Conservation (phyloP, 2,113 vertebrate genomes). For the Erythrolamprus reginae region DNA sequence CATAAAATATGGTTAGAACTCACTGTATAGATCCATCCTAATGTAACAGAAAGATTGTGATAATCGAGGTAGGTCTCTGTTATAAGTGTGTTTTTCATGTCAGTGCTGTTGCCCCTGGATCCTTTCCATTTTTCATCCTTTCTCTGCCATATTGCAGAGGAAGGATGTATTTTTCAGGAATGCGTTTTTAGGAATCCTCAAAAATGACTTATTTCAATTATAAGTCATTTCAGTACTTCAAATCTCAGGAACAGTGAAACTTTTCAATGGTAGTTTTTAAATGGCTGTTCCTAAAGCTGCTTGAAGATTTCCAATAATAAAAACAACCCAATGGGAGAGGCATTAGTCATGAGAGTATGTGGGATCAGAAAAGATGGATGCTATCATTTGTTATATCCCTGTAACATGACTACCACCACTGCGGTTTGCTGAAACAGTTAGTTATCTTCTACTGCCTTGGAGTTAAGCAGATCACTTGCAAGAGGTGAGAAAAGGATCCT, state of each 20-base stretch:
- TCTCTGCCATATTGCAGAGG: not conserved
- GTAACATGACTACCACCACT: not conserved
- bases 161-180: not conserved
- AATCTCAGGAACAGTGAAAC: not conserved
- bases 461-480: not conserved
- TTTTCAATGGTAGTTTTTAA: slow-evolving; percentile 13
- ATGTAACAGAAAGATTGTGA: not conserved
- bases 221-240: no score
- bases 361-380: slow-evolving; percentile 9
- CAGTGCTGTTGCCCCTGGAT: not conserved
- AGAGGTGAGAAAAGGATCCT: slow-evolving; percentile 6
- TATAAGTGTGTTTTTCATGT: not conserved
- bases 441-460: not conserved
- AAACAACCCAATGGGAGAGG: not conserved
- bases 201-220: slow-evolving; percentile 11
- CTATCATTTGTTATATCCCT: not conserved
- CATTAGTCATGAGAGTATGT: slow-evolving; percentile 9
- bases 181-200: not conserved
- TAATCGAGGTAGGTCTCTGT: not conserved
- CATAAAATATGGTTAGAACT: not conserved
- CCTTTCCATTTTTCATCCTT: not conserved
- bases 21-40: not conserved
- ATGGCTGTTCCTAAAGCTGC: slow-evolving; percentile 8
- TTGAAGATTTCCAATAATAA: slow-evolving; percentile 17
- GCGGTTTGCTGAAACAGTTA: not conserved